Percentiles rank a stretch among this genome's conserved stretches.
Evolutionary conservation across 2,888 invertebrate genomes (phyloP).

Genomic region (Nemurella pictetii): DNA sequence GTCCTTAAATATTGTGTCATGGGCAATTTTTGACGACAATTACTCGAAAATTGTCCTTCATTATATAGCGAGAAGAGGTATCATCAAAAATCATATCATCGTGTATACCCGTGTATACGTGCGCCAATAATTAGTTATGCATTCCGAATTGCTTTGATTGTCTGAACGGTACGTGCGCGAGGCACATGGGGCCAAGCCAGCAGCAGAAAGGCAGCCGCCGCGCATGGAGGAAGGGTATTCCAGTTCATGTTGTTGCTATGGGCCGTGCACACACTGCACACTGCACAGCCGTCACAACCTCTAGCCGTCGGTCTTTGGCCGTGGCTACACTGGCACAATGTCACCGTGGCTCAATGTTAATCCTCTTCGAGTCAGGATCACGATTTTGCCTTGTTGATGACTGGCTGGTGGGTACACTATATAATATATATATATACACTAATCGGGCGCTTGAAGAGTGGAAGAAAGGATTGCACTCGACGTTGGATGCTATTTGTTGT

Average conservation of each 20-base stretch:
- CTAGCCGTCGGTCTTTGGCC: neutral
- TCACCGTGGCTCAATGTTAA: neutral
- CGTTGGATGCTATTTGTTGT: no score
- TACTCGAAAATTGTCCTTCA: neutral
- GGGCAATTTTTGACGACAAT: neutral
- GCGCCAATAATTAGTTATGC: neutral
- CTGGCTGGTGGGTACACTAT: no score
- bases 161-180: neutral
- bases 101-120: no score
- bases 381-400: neutral
- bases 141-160: neutral
- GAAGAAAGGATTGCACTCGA: no score
- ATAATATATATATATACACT: no score
- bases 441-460: no score
- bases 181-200: no score
- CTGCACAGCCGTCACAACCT: neutral
- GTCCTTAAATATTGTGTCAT: neutral
- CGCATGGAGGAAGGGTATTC: neutral
- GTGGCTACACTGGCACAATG: neutral
- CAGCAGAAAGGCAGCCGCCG: no score
- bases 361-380: neutral
- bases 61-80: neutral
- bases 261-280: neutral
- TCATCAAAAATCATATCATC: neutral
- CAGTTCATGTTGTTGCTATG: neutral